Conservation (phyloP, 2,888 invertebrate genomes). For the Dicyrtomina minuta region DNA sequence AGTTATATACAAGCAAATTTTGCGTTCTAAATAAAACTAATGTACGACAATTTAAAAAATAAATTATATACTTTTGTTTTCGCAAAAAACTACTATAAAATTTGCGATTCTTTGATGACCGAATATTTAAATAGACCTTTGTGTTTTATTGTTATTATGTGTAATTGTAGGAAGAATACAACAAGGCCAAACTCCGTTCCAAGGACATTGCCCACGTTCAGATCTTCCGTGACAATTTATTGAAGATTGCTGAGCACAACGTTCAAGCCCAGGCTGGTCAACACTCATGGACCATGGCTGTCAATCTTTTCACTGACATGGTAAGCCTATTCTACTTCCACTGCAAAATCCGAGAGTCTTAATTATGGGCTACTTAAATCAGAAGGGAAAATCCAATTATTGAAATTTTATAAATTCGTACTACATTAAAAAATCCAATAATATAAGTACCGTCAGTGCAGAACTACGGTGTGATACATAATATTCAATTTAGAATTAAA, state of each 20-base stretch:
- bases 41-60: neutral
- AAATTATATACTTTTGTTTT: neutral
- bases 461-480: too few relatives aligned
- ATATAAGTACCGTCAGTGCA: too few relatives aligned
- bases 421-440: too few relatives aligned
- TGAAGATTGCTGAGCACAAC: slow-evolving; percentile 9
- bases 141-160: neutral
- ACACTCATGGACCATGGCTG: slow-evolving; percentile 8
- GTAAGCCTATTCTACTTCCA: too few relatives aligned
- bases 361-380: too few relatives aligned
- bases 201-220: slow-evolving; percentile 15
- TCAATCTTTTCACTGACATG: slow-evolving; percentile 25
- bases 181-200: slow-evolving; percentile 2
- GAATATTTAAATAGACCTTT: neutral
- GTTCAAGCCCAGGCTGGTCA: neutral
- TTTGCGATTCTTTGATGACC: too few relatives aligned
- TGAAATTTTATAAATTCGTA: too few relatives aligned
- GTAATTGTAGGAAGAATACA: neutral
- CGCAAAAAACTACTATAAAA: too few relatives aligned
- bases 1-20: neutral
- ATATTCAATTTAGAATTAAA: too few relatives aligned
- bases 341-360: too few relatives aligned
- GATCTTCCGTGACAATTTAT: slow-evolving; percentile 1
- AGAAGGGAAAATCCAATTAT: too few relatives aligned
- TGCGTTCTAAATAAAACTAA: neutral